Evolutionary conservation across 2,113 vertebrate species (phyloP), one percentile per base, ranked within the genome.

Genomic region (Lophochroa leadbeateri): DNA sequence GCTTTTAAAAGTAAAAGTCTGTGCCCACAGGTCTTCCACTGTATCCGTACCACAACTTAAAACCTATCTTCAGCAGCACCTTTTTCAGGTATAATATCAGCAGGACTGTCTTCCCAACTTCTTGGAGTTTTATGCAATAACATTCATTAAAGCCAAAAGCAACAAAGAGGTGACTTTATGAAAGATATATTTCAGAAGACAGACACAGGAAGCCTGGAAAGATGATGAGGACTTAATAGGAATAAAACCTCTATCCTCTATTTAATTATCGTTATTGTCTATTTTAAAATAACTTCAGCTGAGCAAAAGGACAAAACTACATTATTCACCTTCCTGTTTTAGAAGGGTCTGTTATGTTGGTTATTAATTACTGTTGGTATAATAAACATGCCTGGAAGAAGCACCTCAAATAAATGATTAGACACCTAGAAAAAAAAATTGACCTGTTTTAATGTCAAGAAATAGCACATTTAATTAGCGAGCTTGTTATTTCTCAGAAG

Each of bases 371-470:
- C 68, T 35, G 76, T 85, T 95, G 77, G 85, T 90, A 86, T 92
- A 93, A 86, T 70, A 96, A 97, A 93, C 80, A 96, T 82, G 94
- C 39, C 82, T 91, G 41, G 76, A 91, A 86, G 88, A 89, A 96
- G 29, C 44, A 86, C 55, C 92, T 96, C 64, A 93, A 94, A 90
- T 80, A 94, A 94, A 86, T 78, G 41, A 91, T 96, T 80, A 93
- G 87, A 85, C 80, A 70, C 35, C 78, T 17, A 46, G n/a, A 37
- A 64, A 84, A 94, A 82, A 86, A 57, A 82, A 41, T 11, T 84
- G 91, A 94, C 88, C 95, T 81, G 64, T 80, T 95, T 96, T 97
- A 97, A 96, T 97, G 92, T 97, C 93, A 92, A 88, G 82, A 96
- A 97, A 94, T 94, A 7, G 14, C 68, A 79, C 75, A 90, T 96